Conservation (phyloP, 2,888 invertebrate genomes). For the Napeogenes inachia region DNA sequence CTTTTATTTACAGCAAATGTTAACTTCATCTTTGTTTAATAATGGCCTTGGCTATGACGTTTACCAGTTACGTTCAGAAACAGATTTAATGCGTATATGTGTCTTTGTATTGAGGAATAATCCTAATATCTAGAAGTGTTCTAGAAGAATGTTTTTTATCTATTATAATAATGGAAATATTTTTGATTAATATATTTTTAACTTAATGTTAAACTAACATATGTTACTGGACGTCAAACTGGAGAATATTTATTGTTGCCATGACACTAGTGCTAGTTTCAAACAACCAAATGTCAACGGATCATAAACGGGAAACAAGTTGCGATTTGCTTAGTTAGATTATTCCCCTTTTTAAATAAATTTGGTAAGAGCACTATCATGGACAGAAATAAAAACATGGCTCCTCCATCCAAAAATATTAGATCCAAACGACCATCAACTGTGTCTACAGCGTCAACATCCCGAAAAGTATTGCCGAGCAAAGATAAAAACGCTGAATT, state of each 20-base stretch:
- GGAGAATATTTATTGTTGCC: background rate
- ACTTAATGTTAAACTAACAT: no score
- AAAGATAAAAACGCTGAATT: slow-evolving; percentile 28
- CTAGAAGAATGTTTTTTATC: no score
- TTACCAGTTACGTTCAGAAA: background rate
- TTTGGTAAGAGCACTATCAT: slow-evolving; percentile 12
- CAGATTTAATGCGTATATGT: no score
- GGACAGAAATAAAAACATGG: slow-evolving; percentile 52
- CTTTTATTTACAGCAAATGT: background rate
- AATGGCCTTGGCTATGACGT: background rate
- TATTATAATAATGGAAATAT: no score
- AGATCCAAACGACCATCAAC: slow-evolving; percentile 42
- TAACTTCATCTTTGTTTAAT: background rate
- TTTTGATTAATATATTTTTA: no score
- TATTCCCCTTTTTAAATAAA: background rate
- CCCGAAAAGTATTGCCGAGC: slow-evolving; percentile 35
- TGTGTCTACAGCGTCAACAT: slow-evolving; percentile 37
- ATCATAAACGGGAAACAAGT: background rate
- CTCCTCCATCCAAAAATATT: slow-evolving; percentile 39
- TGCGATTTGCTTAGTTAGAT: background rate
- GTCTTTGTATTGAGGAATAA: no score
- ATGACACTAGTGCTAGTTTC: background rate
- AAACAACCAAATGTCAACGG: slow-evolving; percentile 1
- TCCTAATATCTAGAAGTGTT: no score
- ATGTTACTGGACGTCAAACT: background rate